Evolutionary conservation across 2,797 vertebrate genomes (phyloP), one percentile per base, ranked within the genome.

Genomic region (Gephyroberyx darwinii): DNA sequence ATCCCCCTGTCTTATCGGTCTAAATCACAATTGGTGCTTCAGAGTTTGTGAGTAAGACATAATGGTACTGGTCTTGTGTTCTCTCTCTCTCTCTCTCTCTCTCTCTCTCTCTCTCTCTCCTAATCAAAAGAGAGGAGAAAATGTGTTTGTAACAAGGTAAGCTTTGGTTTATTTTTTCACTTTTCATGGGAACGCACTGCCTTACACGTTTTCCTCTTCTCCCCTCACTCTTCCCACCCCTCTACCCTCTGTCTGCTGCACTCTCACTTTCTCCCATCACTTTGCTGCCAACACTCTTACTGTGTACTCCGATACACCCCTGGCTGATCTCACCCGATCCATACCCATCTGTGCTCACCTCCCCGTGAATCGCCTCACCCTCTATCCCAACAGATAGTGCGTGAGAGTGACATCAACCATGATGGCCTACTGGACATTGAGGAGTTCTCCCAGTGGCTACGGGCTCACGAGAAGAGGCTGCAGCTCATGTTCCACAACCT

Each of bases 391-490:
- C 91, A 94, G 89, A 93, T 95, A 13, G 91, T 95, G 54, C 90
- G 90, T 0, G 90, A 90, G 51, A 93, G 91, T 0, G 94, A 94
- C 77, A 83, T 82, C 47, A 94, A 95, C 76, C 86, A 86, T 0
- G 93, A 95, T 19, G 95, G 93, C 0, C 78, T 95, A 71, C 89
- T 97, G 67, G 92, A 95, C 84, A 93, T 96, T 75, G 90, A 95
- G 68, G 95, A 96, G 87, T 97, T 97, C 74, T 91, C 86, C 1
- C 90, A 85, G 65, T 97, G 96, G 85, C 85, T 97, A 71, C 90
- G 81, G 65, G 90, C 87, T 37, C 93, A 95, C 0, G 96, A 97
- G 74, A 95, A 93, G 69, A 93, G 93, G 17, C 91, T 97, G 48
- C 78, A 89, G 54, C 87, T 93, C 69, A 95, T 96, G 82, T 97